Percentiles rank a stretch among this genome's conserved stretches.
Evolutionary conservation across 2,888 invertebrate genomes (phyloP).

Genomic region (Synanthedon myopaeformis): DNA sequence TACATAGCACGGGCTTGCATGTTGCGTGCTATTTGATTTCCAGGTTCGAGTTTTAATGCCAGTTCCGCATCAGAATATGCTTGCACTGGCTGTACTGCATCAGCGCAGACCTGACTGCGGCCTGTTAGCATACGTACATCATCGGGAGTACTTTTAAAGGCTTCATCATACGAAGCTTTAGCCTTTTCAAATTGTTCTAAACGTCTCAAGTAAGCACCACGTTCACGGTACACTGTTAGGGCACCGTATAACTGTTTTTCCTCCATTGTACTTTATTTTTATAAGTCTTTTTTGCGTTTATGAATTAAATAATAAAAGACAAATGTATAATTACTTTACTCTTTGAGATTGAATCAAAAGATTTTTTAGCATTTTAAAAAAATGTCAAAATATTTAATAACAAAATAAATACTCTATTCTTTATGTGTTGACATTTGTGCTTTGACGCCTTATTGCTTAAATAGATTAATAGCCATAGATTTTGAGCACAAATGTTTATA

Average conservation of each 20-base stretch:
- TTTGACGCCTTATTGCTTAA: no score
- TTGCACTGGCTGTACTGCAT: conserved; percentile 51
- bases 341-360: no score
- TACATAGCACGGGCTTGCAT: conserved; percentile 61
- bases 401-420: no score
- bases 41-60: conserved; percentile 49
- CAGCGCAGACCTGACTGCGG: conserved; percentile 54
- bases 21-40: conserved; percentile 51
- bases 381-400: no score
- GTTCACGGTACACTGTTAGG: conserved; percentile 53
- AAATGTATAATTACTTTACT: not conserved
- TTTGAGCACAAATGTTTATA: no score
- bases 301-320: conserved; percentile 10
- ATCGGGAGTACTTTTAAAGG: conserved; percentile 36
- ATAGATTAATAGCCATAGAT: no score
- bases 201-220: conserved; percentile 49
- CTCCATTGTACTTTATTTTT: conserved; percentile 31
- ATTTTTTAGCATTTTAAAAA: no score
- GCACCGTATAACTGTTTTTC: conserved; percentile 49
- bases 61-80: conserved; percentile 55
- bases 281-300: conserved; percentile 6
- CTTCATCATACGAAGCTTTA: conserved; percentile 53
- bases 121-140: conserved; percentile 50
- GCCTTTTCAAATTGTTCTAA: conserved; percentile 60
- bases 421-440: no score